phyloP scores from a whole-genome alignment of 2,888 invertebrate genomes.

The Loripinus fragilis region DNA sequence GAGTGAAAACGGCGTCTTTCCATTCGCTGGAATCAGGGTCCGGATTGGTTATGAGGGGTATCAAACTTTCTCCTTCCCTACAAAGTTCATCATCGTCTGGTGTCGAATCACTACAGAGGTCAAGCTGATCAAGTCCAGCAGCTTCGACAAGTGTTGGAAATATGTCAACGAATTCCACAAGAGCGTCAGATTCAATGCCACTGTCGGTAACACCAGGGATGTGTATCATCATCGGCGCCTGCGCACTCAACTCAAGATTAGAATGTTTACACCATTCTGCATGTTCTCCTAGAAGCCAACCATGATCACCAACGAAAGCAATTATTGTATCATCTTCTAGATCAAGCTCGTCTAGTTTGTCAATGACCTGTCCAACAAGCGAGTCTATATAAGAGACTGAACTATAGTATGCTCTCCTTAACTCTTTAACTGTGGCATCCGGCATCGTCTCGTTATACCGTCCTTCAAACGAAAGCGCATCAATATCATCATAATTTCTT shows the following conservation, averaged over 20 bases:
- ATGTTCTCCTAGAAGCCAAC: background rate
- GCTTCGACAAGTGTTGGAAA: conserved; percentile 68
- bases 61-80: conserved; percentile 63
- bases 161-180: conserved; percentile 68
- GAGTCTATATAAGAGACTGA: conserved; percentile 59
- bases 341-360: conserved; percentile 54
- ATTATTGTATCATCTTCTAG: conserved; percentile 64
- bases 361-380: conserved; percentile 55
- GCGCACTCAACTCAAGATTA: conserved; percentile 69
- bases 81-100: conserved; percentile 49
- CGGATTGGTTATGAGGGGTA: conserved; percentile 55
- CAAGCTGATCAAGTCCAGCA: conserved; percentile 49
- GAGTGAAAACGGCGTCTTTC: background rate
- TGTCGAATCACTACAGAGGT: conserved; percentile 55
- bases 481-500: conserved; percentile 58
- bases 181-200: conserved; percentile 43
- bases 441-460: conserved; percentile 69
- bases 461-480: conserved; percentile 50
- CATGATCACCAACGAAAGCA: background rate
- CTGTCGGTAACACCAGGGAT: conserved; percentile 58
- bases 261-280: conserved; percentile 40
- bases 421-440: conserved; percentile 37
- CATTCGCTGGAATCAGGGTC: conserved; percentile 26
- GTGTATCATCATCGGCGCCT: conserved; percentile 71
- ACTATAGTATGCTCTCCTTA: conserved; percentile 66